Conservation (phyloP, 1,140 invertebrate genomes). For the Eriocheir sinensis region DNA sequence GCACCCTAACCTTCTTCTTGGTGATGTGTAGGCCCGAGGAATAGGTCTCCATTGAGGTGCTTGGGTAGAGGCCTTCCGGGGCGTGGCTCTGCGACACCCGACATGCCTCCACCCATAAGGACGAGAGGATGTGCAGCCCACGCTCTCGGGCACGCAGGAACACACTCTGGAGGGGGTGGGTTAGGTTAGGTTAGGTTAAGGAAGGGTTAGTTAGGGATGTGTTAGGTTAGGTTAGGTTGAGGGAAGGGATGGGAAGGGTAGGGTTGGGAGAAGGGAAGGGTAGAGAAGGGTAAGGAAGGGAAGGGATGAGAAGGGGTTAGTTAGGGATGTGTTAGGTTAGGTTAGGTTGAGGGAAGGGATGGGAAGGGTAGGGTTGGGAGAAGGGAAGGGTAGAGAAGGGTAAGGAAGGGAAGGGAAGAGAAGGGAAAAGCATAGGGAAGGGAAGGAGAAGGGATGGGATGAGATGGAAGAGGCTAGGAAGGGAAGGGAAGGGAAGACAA, state of each 20-base stretch:
- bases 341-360: no score
- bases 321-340: no score
- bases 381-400: no score
- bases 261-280: no score
- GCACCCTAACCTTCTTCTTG: slow-evolving; percentile 54
- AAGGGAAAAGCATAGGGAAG: no score
- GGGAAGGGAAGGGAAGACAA: no score
- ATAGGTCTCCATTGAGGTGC: slow-evolving; percentile 69
- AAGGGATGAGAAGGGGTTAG: no score
- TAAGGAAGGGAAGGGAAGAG: neutral
- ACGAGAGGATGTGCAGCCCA: slow-evolving; percentile 74
- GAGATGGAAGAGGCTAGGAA: no score
- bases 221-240: no score
- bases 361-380: neutral
- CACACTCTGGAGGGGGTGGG: slow-evolving; percentile 52
- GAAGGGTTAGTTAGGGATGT: no score
- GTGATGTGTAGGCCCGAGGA: neutral
- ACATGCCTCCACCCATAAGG: slow-evolving; percentile 72
- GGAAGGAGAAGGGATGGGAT: no score
- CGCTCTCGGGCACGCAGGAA: slow-evolving; percentile 56
- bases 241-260: no score
- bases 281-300: neutral
- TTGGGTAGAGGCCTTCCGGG: slow-evolving; percentile 67
- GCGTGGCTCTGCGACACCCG: slow-evolving; percentile 43
- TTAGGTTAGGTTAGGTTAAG: neutral